Conservation (phyloP, 2,113 vertebrate genomes). For the Cephalopholis sonnerati region DNA sequence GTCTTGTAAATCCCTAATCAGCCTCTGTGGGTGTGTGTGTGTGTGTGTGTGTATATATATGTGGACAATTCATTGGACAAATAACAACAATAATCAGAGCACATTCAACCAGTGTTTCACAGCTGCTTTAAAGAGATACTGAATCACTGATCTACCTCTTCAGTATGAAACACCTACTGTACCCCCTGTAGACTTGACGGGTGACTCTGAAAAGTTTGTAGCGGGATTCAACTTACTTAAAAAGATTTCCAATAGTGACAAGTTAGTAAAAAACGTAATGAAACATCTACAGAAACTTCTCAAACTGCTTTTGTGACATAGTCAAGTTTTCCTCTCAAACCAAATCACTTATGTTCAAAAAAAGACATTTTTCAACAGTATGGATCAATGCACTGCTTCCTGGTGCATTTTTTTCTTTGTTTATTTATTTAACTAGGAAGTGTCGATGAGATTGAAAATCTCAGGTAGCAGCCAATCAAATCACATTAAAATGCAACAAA, state of each 20-base stretch:
- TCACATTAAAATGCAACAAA: no score
- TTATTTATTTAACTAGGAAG: no score
- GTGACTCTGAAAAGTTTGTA: conserved; percentile 1
- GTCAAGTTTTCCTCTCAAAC: conserved; percentile 20
- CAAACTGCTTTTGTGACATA: conserved; percentile 16
- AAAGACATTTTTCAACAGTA: not conserved
- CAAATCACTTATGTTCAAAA: not conserved
- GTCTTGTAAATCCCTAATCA: not conserved
- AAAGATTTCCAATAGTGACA: conserved; percentile 22
- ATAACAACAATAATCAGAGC: not conserved
- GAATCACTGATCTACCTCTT: not conserved
- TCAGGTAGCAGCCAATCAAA: no score
- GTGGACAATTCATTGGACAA: not conserved
- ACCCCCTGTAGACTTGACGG: not conserved
- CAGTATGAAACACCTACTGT: not conserved
- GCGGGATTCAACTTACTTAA: conserved; percentile 16
- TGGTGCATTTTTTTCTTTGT: no score
- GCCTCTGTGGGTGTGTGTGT: not conserved
- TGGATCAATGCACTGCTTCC: not conserved
- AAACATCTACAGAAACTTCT: conserved; percentile 20
- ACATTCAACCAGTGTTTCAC: not conserved
- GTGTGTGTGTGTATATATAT: not conserved
- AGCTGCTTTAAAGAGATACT: conserved; percentile 11
- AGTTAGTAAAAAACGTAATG: conserved; percentile 1
- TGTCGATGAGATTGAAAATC: no score